Base-by-base conservation (phyloP, 2,888 invertebrate genomes). In the Amphimallon solstitiale region DNA sequence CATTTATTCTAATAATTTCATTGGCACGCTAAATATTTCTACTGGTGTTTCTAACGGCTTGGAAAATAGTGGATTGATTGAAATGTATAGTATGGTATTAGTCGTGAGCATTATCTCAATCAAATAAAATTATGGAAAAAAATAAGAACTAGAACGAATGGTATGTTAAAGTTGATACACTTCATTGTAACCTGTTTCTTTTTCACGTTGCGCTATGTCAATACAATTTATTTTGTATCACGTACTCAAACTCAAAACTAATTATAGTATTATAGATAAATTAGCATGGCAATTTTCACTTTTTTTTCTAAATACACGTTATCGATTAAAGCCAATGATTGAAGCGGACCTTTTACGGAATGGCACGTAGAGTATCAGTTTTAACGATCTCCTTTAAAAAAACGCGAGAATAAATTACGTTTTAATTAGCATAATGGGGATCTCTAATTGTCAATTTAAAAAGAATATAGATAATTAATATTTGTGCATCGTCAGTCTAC, bases 391-490 rank as follows among this genome's bases (percentile, higher is more conserved):
- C 19, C 9, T 43, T n/a, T n/a, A n/a, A 43, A 43, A 7, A 43
- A 43, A 29, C 29, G 29, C 43, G 43, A 14, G 17, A 17, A 43
- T 43, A 15, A 43, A 43, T 43, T 15, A 7, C 43, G 9, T 43
- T 12, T 14, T 43, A 12, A 15, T 43, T 43, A 43, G 7, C 14
- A 15, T 14, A n/a, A 43, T 12, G 43, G 15, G 17, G 14, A 43
- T 17, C 12, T 43, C 29, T 29, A 29, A 29, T 48, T 23, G 48
- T 48, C 23, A 48, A 48, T 48, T 48, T 48, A 19, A 23, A 9
- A 23, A 23, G 23, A 48, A 48, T 48, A 48, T 48, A n/a, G n/a
- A n/a, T n/a, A 48, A 48, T 48, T 48, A 48, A 48, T 48, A 48
- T 48, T 23, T 48, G 21, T n/a, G 48, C 48, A 48, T 12, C 23